phyloP scores from a whole-genome alignment of 2,888 invertebrate genomes.

The Proisotoma minuta region DNA sequence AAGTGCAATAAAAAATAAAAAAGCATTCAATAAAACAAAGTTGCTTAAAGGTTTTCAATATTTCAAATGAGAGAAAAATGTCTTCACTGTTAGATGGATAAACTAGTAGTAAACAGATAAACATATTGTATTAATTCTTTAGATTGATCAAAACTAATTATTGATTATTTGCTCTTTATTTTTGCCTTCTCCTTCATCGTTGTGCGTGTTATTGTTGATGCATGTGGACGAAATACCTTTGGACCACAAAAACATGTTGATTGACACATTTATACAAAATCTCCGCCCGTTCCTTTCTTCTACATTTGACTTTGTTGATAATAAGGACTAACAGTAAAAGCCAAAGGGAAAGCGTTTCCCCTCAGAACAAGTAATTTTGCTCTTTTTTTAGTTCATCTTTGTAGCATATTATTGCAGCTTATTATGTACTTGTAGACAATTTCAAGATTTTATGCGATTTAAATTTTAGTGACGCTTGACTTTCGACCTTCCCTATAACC shows the following conservation, averaged over 20 bases:
- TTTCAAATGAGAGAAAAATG: too few species aligned
- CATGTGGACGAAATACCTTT: constrained; percentile 4
- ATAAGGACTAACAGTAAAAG: constrained; percentile 38
- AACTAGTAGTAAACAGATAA: too few species aligned
- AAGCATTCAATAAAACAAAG: too few species aligned
- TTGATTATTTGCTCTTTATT: constrained; percentile 10
- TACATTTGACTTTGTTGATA: constrained; percentile 19
- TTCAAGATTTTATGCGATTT: neutral
- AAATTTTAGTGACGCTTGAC: neutral
- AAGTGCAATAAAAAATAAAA: too few species aligned
- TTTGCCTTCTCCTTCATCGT: neutral
- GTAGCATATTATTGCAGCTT: neutral
- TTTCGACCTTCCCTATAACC: neutral
- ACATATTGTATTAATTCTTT: too few species aligned
- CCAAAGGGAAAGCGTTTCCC: constrained; percentile 43
- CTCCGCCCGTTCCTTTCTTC: neutral
- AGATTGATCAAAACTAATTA: too few species aligned
- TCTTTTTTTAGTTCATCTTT: neutral
- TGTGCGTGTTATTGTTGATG: neutral
- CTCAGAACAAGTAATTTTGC: constrained; percentile 43
- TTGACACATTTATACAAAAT: neutral
- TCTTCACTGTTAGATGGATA: too few species aligned
- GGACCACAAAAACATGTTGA: constrained; percentile 7
- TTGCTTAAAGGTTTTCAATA: too few species aligned
- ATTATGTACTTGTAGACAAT: neutral